Conservation (phyloP, 2,888 invertebrate species). For the Amiota mariae region DNA sequence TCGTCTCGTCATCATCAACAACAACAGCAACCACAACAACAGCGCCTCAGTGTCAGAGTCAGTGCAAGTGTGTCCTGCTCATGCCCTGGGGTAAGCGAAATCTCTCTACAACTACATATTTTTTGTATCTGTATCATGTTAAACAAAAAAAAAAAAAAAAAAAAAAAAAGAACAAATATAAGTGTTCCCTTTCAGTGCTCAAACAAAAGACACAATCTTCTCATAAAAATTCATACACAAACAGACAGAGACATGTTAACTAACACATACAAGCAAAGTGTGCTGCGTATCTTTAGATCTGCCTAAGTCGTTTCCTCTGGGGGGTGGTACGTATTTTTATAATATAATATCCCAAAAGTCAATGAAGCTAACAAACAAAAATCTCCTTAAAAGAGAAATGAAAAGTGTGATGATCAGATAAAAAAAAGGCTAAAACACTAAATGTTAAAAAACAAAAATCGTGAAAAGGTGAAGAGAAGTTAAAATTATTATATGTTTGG, state of each 20-base stretch:
- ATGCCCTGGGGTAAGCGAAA: slow-evolving; percentile 25
- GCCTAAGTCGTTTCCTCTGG: not conserved
- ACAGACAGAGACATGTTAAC: not conserved
- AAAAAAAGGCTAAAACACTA: no score
- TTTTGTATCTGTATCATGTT: not conserved
- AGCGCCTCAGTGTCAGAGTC: not conserved
- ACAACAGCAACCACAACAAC: no score
- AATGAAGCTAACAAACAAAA: not conserved
- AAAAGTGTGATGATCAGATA: not conserved
- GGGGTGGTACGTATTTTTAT: slow-evolving; percentile 23
- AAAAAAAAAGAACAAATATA: slow-evolving; percentile 12
- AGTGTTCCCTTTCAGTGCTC: slow-evolving; percentile 26
- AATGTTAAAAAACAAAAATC: not conserved
- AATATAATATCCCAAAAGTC: not conserved
- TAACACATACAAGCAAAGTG: not conserved
- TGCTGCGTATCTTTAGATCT: slow-evolving; percentile 4
- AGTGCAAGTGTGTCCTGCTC: not conserved
- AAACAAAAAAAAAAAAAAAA: not conserved
- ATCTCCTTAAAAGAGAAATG: not conserved
- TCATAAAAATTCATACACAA: no score
- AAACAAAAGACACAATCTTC: not conserved
- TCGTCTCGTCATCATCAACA: no score
- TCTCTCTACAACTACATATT: slow-evolving; percentile 5
- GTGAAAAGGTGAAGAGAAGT: not conserved
- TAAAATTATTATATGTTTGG: no score